These are phyloP conservation scores for Campoletis sonorensis DNA, from an alignment of 1,140 invertebrate species.

Conservation along the genomic window DNA sequence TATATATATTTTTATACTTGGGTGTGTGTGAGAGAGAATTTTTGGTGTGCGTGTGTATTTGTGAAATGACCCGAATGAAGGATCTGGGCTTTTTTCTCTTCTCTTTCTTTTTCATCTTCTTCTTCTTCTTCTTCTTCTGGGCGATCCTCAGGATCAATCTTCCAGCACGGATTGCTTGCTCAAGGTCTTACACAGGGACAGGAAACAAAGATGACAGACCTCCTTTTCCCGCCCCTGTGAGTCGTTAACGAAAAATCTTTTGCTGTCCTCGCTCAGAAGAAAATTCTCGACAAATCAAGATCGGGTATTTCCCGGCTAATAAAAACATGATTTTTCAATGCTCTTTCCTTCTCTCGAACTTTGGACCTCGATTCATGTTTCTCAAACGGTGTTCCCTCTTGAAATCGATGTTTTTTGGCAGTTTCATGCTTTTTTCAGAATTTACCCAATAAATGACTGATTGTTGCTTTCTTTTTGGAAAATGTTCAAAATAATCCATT, in stretches of 20 bases:
- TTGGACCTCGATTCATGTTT: too few relatives aligned
- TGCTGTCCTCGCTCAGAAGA: not conserved
- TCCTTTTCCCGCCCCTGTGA: not conserved
- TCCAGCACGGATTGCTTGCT: constrained; percentile 52
- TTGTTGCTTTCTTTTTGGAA: too few relatives aligned
- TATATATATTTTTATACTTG: not conserved
- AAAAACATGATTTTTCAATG: constrained; percentile 30
- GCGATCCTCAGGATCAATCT: constrained; percentile 51
- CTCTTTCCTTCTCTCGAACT: too few relatives aligned
- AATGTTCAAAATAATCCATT: too few relatives aligned
- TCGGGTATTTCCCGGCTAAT: constrained; percentile 39
- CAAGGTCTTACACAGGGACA: constrained; percentile 35
- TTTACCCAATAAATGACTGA: too few relatives aligned
- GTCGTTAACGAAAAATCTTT: not conserved
- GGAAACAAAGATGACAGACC: constrained; percentile 39
- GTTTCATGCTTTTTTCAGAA: too few relatives aligned
- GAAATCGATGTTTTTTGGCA: too few relatives aligned
- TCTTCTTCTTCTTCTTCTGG: too few relatives aligned
- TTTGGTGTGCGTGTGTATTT: not conserved
- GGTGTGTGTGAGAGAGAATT: not conserved
- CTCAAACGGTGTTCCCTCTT: too few relatives aligned
- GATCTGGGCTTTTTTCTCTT: constrained; percentile 38
- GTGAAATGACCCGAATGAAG: constrained; percentile 35
- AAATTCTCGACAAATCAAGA: constrained; percentile 49
- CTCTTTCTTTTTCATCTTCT: not conserved